phyloP scores from a whole-genome alignment of 2,888 invertebrate genomes.

The Protodeltote pygarga region DNA sequence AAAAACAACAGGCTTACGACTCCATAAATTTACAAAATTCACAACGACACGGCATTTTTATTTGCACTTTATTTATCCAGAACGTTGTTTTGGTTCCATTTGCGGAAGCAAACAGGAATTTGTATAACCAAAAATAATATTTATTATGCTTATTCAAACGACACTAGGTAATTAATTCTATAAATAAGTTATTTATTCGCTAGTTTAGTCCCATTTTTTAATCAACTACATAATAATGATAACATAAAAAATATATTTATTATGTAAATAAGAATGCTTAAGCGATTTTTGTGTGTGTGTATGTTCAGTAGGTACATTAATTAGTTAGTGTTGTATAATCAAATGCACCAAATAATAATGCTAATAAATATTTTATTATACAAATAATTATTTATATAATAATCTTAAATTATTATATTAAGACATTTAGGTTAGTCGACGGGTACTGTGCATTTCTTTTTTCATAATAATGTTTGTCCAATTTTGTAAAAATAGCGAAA shows the following conservation, averaged over 20 bases:
- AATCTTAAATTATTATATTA: conserved; percentile 47
- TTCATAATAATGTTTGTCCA: conserved; percentile 75
- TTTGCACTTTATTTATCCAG: conserved; percentile 45
- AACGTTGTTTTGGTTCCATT: conserved; percentile 57
- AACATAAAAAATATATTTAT: conserved; percentile 42
- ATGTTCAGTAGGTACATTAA: conserved; percentile 51
- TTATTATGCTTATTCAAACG: conserved; percentile 44
- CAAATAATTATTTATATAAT: conserved; percentile 48
- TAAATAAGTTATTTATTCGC: conserved; percentile 28
- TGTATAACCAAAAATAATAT: conserved; percentile 36
- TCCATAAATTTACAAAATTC: conserved; percentile 68
- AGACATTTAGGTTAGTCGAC: conserved; percentile 80
- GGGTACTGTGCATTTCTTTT: conserved; percentile 83
- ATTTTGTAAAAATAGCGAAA: conserved; percentile 78
- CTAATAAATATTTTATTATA: conserved; percentile 46
- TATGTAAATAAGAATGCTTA: conserved; percentile 57
- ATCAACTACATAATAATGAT: conserved; percentile 35
- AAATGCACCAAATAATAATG: conserved; percentile 67
- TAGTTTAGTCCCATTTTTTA: conserved; percentile 33
- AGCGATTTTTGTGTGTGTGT: conserved; percentile 42
- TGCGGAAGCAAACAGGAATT: conserved; percentile 54
- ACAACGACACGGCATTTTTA: conserved; percentile 68
- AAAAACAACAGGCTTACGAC: conserved; percentile 68
- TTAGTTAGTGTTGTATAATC: conserved; percentile 57
- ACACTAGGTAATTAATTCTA: conserved; percentile 35